Evolutionary conservation across 2,797 vertebrate genomes (phyloP).

Genomic region (Halcyon smyrnensis): DNA sequence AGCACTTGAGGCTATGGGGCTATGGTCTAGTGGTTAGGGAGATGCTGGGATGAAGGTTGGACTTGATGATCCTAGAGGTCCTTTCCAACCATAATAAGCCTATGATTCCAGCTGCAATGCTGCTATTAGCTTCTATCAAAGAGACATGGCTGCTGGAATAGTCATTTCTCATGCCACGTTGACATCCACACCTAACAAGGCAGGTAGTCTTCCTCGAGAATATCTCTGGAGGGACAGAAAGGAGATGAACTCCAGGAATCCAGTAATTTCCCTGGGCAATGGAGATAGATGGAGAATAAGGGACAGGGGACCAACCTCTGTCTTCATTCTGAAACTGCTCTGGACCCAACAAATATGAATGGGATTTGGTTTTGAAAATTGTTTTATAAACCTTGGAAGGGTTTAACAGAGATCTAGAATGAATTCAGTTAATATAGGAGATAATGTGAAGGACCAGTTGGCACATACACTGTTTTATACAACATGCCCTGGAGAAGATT

Average conservation of each 20-base stretch:
- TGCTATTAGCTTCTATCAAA: neutral
- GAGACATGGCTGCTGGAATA: neutral
- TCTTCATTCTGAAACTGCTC: neutral
- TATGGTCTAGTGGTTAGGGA: too few species aligned
- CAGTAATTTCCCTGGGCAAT: neutral
- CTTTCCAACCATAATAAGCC: too few species aligned
- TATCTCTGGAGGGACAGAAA: neutral
- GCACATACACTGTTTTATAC: rapidly evolving
- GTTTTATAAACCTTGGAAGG: neutral
- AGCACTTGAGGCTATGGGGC: too few species aligned
- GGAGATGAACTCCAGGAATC: neutral
- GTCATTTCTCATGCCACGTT: neutral
- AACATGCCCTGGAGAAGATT: neutral
- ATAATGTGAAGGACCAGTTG: neutral
- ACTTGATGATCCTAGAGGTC: too few species aligned
- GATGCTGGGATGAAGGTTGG: too few species aligned
- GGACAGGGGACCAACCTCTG: rapidly evolving
- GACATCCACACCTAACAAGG: neutral
- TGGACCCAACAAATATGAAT: rapidly evolving
- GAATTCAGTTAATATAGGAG: neutral
- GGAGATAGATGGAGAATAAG: too few species aligned
- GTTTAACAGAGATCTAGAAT: neutral
- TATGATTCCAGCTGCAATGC: neutral
- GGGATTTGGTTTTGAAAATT: neutral
- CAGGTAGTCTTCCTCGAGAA: neutral